These are phyloP conservation scores for Psittacara wagleri DNA, from an alignment of 2,113 vertebrate genomes.

Conservation along the genomic window DNA sequence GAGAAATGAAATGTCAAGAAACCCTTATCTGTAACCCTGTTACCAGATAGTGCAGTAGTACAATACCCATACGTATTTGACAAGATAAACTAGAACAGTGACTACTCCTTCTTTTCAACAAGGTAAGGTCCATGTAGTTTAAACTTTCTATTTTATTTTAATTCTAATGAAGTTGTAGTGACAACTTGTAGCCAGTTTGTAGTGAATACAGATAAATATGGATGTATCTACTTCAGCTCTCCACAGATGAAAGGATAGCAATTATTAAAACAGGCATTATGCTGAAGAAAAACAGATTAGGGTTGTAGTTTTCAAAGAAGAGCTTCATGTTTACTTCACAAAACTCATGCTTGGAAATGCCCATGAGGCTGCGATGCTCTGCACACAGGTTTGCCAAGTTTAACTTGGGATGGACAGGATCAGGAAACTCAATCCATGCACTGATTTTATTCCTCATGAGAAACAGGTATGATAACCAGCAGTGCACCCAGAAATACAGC, in stretches of 20 bases:
- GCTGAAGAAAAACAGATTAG: neutral
- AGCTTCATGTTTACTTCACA: neutral
- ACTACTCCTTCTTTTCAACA: neutral
- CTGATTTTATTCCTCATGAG: neutral
- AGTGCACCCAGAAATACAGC: neutral
- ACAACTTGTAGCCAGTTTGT: neutral
- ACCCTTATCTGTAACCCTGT: neutral
- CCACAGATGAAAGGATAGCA: neutral
- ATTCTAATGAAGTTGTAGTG: neutral
- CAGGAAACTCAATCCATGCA: neutral
- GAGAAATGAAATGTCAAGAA: neutral
- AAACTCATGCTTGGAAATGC: neutral
- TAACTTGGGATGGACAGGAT: neutral
- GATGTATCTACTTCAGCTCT: neutral
- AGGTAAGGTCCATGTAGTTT: neutral
- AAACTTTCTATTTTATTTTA: neutral
- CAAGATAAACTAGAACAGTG: neutral
- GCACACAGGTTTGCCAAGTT: neutral
- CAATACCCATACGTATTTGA: neutral
- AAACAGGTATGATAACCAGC: neutral
- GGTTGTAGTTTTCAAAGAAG: neutral
- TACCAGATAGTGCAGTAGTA: neutral
- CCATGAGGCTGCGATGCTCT: neutral
- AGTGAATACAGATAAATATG: neutral
- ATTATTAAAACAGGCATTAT: neutral